Base-by-base conservation (phyloP, 2,797 vertebrate species). In the Artibeus jamaicensis region DNA sequence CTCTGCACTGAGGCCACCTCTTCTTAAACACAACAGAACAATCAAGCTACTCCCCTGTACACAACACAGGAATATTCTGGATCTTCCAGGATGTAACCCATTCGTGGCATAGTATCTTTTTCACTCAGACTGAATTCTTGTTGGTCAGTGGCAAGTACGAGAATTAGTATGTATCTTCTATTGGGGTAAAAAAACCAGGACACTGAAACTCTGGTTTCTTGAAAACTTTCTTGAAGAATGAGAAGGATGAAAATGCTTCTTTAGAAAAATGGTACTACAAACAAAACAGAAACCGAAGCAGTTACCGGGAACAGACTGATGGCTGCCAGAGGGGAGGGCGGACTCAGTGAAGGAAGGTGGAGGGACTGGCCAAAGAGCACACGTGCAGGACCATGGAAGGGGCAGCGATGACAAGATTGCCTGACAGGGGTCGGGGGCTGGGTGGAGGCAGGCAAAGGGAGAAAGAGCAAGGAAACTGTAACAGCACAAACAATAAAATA, bases 61-160 rank as follows among this genome's bases (percentile, higher is more conserved):
- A 71, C 39, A 73, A 73, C 26, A 57, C 0, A 53, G 24, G 5
- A 15, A 70, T 24, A 67, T 32, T 59, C 21, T 91, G 22, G 29
- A 71, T 78, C 53, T 48, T n/a, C 42, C 24, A 92, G 44, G 37
- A 77, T 8, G n/a, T 3, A 68, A 34, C 44, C 24, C 53, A 91
- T 50, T 79, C 73, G 39, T 50, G 12, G 18, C 78, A 82, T 0
- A 77, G 34, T 22, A 16, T 39, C 3, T 93, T 92, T 77, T 83
- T 68, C 39, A 82, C 89, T 95, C 65, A 76, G 22, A 86, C 15
- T 50, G 92, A 92, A 89, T 73, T 94, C 71, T 68, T 96, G 32
- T 34, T 93, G n/a, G 50, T 71, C 50, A 67, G 11, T 70, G 48
- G 22, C 32, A 86, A 91, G 48, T 48, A 89, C 86, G 16, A 62